Evolutionary conservation across 2,888 invertebrate species (phyloP), one percentile per base, ranked within the genome.

Genomic region (Pycnomerus fuliginosus): DNA sequence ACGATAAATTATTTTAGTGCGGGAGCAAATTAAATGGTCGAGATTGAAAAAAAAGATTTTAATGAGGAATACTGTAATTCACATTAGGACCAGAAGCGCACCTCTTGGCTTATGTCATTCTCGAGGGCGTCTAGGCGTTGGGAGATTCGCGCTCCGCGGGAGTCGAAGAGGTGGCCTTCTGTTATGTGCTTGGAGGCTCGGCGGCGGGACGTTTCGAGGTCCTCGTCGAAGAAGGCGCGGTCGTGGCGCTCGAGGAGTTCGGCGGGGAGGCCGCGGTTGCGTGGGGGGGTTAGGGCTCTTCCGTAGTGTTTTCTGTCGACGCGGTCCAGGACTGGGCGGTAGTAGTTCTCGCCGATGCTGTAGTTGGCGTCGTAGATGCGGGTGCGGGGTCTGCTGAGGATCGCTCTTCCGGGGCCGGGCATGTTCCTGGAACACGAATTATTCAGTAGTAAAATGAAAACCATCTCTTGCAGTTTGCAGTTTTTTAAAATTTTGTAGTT

Each of bases 301-400:
- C 75, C 75, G 49, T 76, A 76, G 63, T 80, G 78, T 71, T 87
- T 88, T 53, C 84, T 80, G 67, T 89, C 87, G 54, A 89, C 72
- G 44, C 84, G 79, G 67, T 88, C 87, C 30, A 89, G 73, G 53
- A 87, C 83, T 7, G 87, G 82, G 57, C 83, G 83, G 76, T 90
- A 90, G 69, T 88, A 87, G 62, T 85, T 86, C 72, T 90, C 86
- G 40, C 89, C 89, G 67, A 87, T 85, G 73, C 86, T 83, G 74
- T 88, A 90, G 72, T 90, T 90, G 70, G 87, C 87, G 65, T 90
- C 87, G 69, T 91, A 90, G 62, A 90, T 84, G 70, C 85, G 85
- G 16, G 90, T 90, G 61, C 89, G 80, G 53, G 86, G 85, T 69
- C 86, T 76, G 47, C 69, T 71, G 41, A 71, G 64, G 46, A 70